Evolutionary conservation across 2,888 invertebrate species (phyloP), one percentile per base, ranked within the genome.

Genomic region (Tineola bisselliella): DNA sequence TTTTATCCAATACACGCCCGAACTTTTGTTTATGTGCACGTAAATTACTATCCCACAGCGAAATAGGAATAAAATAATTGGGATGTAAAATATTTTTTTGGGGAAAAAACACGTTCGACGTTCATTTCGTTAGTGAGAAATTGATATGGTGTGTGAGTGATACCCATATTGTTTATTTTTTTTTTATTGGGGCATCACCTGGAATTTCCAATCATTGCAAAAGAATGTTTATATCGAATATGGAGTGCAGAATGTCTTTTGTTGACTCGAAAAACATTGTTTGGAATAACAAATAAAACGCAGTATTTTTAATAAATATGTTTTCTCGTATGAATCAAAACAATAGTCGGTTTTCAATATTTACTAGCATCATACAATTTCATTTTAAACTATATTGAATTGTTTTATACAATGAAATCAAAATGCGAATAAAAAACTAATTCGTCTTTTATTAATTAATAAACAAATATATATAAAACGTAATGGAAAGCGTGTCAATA

Each of bases 1-100:
- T 58, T 58, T 58, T 58, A 58, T 58, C 58, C 58, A 58, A 58
- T 58, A 58, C 58, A 30, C 58, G 58, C 33, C 54, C 58, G 58
- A 58, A 58, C 58, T 58, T 58, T 58, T 58, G 58, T 58, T 58
- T 58, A 58, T 58, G 58, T 33, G 58, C 58, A 33, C 58, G 58
- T 58, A 58, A 58, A 58, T 33, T 33, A 58, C 58, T 54, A 54
- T 30, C 31, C 31, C 58, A 31, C 31, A 11, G 31, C 58, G 58
- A 33, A 33, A 30, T 58, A 33, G 33, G 13, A 58, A 58, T 58
- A 58, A 58, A 58, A 58, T 58, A 58, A 58, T 58, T 58, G 58
- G 33, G 33, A 58, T 58, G 58, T 58, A 17, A 48, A 48, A 48
- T 48, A 48, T 48, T 8, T 48, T 48, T 48, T 17, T 3, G n/a